Conservation (phyloP, 2,113 vertebrate genomes). For the Nothocercus nigrocapillus region DNA sequence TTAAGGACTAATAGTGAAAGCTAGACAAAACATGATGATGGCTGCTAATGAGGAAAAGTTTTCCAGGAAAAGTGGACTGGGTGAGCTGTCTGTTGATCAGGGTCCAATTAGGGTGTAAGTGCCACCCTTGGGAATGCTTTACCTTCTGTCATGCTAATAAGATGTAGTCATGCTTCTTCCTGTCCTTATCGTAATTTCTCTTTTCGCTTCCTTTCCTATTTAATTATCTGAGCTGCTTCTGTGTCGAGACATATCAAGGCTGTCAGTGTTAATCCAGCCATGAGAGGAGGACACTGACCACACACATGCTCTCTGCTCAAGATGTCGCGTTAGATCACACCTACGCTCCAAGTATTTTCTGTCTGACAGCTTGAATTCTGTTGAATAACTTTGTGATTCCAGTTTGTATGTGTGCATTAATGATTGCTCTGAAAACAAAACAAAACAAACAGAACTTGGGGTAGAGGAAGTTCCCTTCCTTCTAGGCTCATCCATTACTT, state of each 20-base stretch:
- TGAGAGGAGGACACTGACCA: conserved; percentile 1
- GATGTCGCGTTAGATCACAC: background rate
- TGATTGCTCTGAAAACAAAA: background rate
- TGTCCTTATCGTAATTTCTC: background rate
- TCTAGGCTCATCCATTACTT: background rate
- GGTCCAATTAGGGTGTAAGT: conserved; percentile 38
- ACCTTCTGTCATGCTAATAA: background rate
- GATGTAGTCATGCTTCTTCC: background rate
- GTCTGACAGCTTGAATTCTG: background rate
- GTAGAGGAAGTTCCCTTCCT: background rate
- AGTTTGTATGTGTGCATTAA: background rate
- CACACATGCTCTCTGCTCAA: fast-evolving
- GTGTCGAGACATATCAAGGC: background rate
- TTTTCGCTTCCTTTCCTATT: background rate
- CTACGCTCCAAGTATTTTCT: background rate
- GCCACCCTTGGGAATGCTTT: background rate
- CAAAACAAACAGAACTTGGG: background rate
- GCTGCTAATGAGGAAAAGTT: conserved; percentile 21
- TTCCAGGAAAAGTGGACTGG: conserved; percentile 12
- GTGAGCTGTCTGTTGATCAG: conserved; percentile 38
- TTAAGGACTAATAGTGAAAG: conserved; percentile 1
- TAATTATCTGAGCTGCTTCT: conserved; percentile 22
- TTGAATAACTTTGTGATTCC: fast-evolving
- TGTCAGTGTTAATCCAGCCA: conserved; percentile 17
- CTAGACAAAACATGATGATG: conserved; percentile 44